These are phyloP conservation scores for Orcinus orca DNA, from an alignment of 2,113 vertebrate genomes.

Conservation along the genomic window DNA sequence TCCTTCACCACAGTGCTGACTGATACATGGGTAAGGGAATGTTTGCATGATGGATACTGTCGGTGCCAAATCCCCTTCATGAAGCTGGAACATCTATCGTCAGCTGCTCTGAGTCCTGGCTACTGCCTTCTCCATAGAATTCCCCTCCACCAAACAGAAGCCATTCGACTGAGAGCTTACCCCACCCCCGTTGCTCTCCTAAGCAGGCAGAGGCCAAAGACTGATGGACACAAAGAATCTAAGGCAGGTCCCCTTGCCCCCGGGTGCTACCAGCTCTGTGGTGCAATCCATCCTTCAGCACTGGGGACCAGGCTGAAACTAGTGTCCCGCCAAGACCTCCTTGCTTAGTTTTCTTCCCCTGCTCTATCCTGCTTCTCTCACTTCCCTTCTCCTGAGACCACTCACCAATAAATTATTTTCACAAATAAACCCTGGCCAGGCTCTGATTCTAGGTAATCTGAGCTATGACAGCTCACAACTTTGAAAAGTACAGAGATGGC, in stretches of 20 bases:
- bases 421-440: neutral
- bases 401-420: neutral
- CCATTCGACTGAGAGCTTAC: neutral
- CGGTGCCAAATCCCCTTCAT: neutral
- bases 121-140: neutral
- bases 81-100: neutral
- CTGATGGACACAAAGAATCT: too few relatives aligned
- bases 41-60: neutral
- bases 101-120: neutral
- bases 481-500: neutral
- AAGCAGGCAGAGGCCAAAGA: neutral
- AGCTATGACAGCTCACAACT: neutral
- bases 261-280: neutral
- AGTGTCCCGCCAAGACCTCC: neutral
- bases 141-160: neutral
- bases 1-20: neutral
- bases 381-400: neutral
- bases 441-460: too few relatives aligned
- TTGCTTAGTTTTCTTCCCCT: too few relatives aligned
- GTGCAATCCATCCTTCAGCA: fast-evolving
- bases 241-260: neutral
- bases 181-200: fast-evolving
- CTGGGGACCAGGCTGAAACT: neutral
- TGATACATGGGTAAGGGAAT: neutral
- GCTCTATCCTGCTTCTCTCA: neutral